Evolutionary conservation across 1,140 invertebrate species (phyloP).

Genomic region (Orussus abietinus): DNA sequence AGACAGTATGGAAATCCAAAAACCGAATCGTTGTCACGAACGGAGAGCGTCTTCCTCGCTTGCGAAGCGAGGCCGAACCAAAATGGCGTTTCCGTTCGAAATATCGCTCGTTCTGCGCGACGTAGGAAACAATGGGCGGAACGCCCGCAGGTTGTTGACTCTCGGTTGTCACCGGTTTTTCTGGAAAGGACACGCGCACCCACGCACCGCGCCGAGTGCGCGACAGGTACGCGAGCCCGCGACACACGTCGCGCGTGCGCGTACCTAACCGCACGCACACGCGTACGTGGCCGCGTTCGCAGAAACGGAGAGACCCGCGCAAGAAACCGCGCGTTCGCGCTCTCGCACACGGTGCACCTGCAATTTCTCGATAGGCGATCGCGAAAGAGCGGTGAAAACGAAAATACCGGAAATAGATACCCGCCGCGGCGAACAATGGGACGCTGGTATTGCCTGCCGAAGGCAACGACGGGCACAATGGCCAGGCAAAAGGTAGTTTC

Average conservation of each 20-base stretch:
- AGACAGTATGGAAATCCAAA: no score
- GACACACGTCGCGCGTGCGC: no score
- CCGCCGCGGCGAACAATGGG: conserved; percentile 22
- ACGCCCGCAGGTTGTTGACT: conserved; percentile 39
- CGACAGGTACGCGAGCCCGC: no score
- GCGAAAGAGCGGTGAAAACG: conserved; percentile 4
- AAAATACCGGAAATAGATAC: conserved; percentile 34
- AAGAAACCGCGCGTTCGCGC: no score
- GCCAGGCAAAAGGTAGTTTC: conserved; percentile 14
- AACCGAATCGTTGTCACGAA: no score
- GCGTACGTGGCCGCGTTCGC: no score
- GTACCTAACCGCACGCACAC: neutral
- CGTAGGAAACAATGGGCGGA: conserved; percentile 32
- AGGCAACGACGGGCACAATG: conserved; percentile 27
- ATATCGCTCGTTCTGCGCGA: conserved; percentile 26
- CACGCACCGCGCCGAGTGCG: conserved; percentile 4
- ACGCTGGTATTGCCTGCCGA: conserved; percentile 30
- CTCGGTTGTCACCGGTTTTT: conserved; percentile 29
- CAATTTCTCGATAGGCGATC: neutral
- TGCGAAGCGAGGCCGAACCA: no score
- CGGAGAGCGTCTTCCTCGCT: no score
- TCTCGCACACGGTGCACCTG: neutral
- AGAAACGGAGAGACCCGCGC: no score
- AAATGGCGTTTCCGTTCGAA: conserved; percentile 33
- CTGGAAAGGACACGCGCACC: conserved; percentile 6